Evolutionary conservation across 2,113 vertebrate species (phyloP), one percentile per base, ranked within the genome.

Genomic region (Oreochromis spilurus): DNA sequence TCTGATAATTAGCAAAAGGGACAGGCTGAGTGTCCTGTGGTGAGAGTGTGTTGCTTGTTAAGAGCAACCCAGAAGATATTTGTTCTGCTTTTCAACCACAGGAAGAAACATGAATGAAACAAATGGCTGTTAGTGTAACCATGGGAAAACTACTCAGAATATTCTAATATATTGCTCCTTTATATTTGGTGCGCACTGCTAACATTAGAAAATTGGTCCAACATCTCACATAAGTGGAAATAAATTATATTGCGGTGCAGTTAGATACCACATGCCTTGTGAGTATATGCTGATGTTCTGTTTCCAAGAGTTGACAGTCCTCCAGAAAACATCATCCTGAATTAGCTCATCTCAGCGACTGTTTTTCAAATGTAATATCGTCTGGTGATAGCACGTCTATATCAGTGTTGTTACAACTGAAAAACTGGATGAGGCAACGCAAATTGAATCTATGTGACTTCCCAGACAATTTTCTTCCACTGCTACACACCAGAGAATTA

Each of bases 11-110:
- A 95, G 87, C 91, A 34, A 88, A 75, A 84, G 81, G 92, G 89
- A 93, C 92, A 88, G 89, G 88, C 88, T 87, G 87, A 88, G 88
- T 81, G 72, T 93, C 95, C 94, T 87, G 90, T 29, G 29, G 93
- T 88, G 91, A 92, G 87, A 89, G 91, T 92, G 87, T 95, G 94
- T 87, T 90, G 89, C 91, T 95, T 88, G 92, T 96, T 95, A 93
- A 83, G 83, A 92, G 79, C 78, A 52, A 81, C 86, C 65, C 84
- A 80, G 67, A 87, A 54, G 34, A 87, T 83, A 83, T 85, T 34
- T 82, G 62, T 9, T 85, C 11, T 21, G 78, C 79, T 83, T 79
- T 36, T 40, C 65, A 43, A 80, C 78, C 75, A 10, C 60, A 55
- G n/a, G 54, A 79, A 84, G 45, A 85, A 87, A 81, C 48, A 53